Base-by-base conservation (phyloP, 2,888 invertebrate genomes). In the Leucozona laternaria region DNA sequence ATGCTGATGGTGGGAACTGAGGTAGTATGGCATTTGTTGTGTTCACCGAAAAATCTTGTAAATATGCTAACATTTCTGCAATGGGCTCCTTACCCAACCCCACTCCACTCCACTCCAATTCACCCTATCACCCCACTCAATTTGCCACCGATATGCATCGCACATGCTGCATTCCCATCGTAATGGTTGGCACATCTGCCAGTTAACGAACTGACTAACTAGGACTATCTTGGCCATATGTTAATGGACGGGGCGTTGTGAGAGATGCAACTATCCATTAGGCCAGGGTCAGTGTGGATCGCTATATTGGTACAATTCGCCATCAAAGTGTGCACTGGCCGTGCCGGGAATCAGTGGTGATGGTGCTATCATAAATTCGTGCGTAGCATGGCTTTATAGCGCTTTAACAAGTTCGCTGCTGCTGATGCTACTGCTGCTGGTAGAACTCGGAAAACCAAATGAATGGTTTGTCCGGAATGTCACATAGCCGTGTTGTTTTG, bases 151-250 rank as follows among this genome's bases (percentile, higher is more conserved):
- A 79, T 72, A 64, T 43, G 25, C 50, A 43, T 66, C 20, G 48
- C 40, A 60, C 37, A 17, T 68, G 28, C 31, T 37, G 13, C 22
- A 43, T 50, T 68, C 43, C 45, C 64, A 66, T 57, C 66, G 57
- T 68, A 50, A 64, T 58, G 60, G 79, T 64, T 77, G 80, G 77
- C 73, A 85, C 85, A 81, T 85, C 80, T 85, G 81, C 81, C 77
- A 77, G 80, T 80, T 85, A 85, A 85, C 80, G 85, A 85, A 81
- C 77, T 85, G 80, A 78, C 85, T 85, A 85, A 85, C 85, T 85
- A 78, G 80, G 62, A 73, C 85, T 81, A 73, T 81, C 68, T 60
- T 78, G 15, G 62, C 68, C 77, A 70, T 85, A 80, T 85, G 85
- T 71, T 81, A 70, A 81, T 70, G 77, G 80, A 43, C 22, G 76